phyloP scores from a whole-genome alignment of 2,113 vertebrate species.

The Erythrolamprus reginae region DNA sequence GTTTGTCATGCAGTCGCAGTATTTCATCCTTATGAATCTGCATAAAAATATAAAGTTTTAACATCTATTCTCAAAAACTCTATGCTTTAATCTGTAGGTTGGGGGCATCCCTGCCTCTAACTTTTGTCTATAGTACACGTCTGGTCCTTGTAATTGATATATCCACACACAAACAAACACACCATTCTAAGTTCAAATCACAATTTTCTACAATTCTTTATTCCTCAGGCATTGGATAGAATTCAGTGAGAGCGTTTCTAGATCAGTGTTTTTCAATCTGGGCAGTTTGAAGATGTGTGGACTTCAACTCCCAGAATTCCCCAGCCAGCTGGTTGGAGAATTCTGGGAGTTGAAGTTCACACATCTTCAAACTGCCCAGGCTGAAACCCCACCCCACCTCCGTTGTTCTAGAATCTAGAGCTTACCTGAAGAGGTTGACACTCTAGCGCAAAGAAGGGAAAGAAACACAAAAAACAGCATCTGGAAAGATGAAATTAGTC shows the following conservation, averaged over 20 bases:
- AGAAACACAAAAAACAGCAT: neutral
- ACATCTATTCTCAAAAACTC: neutral
- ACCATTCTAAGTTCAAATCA: neutral
- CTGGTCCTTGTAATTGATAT: neutral
- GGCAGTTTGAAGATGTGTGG: neutral
- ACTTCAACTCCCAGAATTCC: too few species aligned
- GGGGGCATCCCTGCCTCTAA: neutral
- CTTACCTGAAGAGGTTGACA: neutral
- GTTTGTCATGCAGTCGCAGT: neutral
- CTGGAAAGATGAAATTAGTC: neutral
- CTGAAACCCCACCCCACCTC: too few species aligned
- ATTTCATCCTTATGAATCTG: neutral
- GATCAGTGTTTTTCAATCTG: neutral
- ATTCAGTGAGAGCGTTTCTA: neutral
- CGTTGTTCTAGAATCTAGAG: too few species aligned
- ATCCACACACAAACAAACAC: neutral
- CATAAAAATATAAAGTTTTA: neutral
- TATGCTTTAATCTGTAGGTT: neutral
- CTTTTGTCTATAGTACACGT: neutral
- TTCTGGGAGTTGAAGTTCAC: too few species aligned
- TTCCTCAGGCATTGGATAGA: neutral
- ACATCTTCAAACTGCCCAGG: too few species aligned
- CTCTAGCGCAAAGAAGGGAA: neutral
- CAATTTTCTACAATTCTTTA: neutral
- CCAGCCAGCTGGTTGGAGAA: too few species aligned